Percentiles rank a stretch among this genome's conserved stretches.
These are phyloP conservation scores for Dinocampus coccinellae DNA, from an alignment of 2,888 invertebrate genomes.

Conservation along the genomic window DNA sequence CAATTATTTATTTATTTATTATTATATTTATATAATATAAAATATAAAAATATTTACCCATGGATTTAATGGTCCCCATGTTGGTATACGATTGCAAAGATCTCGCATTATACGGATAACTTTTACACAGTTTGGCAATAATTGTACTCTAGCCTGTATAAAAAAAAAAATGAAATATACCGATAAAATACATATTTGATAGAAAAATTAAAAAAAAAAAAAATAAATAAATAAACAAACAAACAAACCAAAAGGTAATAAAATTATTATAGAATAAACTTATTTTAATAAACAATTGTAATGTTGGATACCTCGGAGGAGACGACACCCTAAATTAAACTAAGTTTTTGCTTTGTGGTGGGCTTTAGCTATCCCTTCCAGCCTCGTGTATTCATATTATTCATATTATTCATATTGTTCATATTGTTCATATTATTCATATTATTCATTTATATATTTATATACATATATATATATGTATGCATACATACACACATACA, in stretches of 20 bases:
- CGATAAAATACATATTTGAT: constrained; percentile 39
- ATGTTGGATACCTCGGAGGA: background rate
- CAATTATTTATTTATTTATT: too few species aligned
- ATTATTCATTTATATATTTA: too few species aligned
- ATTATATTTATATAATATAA: constrained; percentile 1
- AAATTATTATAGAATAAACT: constrained; percentile 35
- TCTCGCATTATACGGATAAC: constrained; percentile 96
- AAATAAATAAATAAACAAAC: background rate
- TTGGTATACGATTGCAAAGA: constrained; percentile 93
- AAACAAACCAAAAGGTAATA: background rate
- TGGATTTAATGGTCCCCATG: constrained; percentile 93
- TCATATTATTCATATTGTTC: too few species aligned
- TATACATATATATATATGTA: too few species aligned
- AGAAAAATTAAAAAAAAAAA: background rate
- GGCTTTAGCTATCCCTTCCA: constrained; percentile 68
- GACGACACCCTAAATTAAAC: constrained; percentile 52
- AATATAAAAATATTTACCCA: constrained; percentile 79
- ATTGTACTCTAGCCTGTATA: constrained; percentile 92
- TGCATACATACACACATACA: too few species aligned
- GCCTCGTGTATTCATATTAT: too few species aligned
- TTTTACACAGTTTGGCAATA: constrained; percentile 95
- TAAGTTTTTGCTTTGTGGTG: constrained; percentile 64
- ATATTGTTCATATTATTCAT: too few species aligned
- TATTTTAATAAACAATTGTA: background rate
- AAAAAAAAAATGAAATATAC: too few species aligned